Evolutionary conservation across 2,888 invertebrate species (phyloP), one percentile per base, ranked within the genome.

Genomic region (Flabesymbios commensalis): DNA sequence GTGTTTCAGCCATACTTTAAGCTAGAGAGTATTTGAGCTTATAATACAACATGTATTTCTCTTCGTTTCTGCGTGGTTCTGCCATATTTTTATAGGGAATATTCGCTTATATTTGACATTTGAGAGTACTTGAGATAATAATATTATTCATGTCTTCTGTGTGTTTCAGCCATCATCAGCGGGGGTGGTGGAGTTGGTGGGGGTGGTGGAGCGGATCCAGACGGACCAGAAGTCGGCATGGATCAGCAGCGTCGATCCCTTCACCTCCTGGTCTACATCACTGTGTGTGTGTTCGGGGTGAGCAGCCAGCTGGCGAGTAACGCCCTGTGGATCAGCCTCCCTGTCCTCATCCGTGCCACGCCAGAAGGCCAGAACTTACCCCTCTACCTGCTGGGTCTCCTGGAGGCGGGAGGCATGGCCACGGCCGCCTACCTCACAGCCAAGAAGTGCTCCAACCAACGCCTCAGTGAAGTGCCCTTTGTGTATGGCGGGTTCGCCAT

Each of bases 271-370:
- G 29, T 49, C 7, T 57, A 32, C 22, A 22, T 48, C 19, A 45
- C 59, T 3, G 45, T 53, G 31, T 54, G 53, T n/a, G 19, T 58
- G 19, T 57, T 64, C 29, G 61, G 49, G 1, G 4, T 63, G 28
- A 54, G 55, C 29, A 57, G 57, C 31, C 54, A 42, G 7, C 45
- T 66, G 17, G 52, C 59, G 19, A 51, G 24, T 22, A 58, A 61
- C 26, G 57, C 63, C n/a, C 51, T 66, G 2, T 68, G 68, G 68
- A 53, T 68, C 4, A 45, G 61, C 43, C 42, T 66, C 17, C 68
- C 68, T 17, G 45, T 55, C 3, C 58, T 66, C 26, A 39, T 26
- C 4, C 32, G 32, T 19, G 33, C 48, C 24, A 22, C 57, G 32
- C 65, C 65, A 14, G 65, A 68, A 55, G 61, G 63, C n/a, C 26